Base-by-base conservation (phyloP, 1,140 invertebrate genomes). In the Phocides pigmalion region DNA sequence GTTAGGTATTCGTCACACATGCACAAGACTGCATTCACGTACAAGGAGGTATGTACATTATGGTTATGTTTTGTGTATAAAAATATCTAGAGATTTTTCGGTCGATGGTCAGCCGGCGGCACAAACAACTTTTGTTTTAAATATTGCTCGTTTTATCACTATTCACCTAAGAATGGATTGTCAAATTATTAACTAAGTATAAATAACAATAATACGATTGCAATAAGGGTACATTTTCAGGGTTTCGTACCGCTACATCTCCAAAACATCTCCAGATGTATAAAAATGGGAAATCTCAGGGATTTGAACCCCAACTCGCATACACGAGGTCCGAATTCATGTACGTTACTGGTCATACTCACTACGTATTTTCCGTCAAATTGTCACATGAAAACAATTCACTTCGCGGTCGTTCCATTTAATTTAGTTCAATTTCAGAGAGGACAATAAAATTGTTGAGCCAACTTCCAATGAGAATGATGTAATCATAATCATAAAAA, bases 381-480 rank as follows among this genome's bases (percentile, higher is more conserved):
- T 39, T 64, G 63, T 71, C 70, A 79, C 61, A 51, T 67, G 70
- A 41, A 39, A 63, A 47, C 64, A 69, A 68, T 72, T 72, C 64
- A 65, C 59, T 68, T 77, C 39, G 35, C 50, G 28, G 28, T 51
- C 56, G 35, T 42, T 59, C 19, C 35, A 37, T 66, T 72, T 69
- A 75, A 81, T 78, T 81, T 68, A 72, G 70, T 41, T 42, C 75
- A 77, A 80, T 80, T 76, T 70, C 59, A 37, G 54, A 49, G 49
- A 44, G 17, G 20, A 39, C 41, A 62, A 63, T 63, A 64, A 64
- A 70, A 61, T 68, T 64, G 50, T 54, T 63, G 47, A 3, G 4
- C 12, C 35, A 39, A 39, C 35, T 39, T 12, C 3, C 15, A 44
- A 44, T 44, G 2, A 17, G 19, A 44, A 44, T 44, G 41, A 44